These are phyloP conservation scores for Erinaceus europaeus DNA, from an alignment of 2,113 vertebrate genomes.

Conservation along the genomic window DNA sequence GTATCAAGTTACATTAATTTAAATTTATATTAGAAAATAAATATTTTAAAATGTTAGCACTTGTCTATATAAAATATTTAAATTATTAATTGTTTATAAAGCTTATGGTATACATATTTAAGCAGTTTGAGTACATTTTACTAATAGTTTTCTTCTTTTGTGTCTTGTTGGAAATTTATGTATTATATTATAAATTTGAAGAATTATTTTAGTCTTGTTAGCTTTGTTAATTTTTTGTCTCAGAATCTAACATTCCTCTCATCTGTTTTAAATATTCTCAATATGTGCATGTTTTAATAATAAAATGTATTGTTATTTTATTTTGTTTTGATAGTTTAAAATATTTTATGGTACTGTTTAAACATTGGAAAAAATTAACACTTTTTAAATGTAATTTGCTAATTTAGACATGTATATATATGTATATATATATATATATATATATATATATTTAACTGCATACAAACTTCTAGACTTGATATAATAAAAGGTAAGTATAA, in stretches of 20 bases:
- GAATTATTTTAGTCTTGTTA: background rate
- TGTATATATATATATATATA: no score
- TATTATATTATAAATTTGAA: background rate
- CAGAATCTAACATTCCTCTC: background rate
- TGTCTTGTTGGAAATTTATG: background rate
- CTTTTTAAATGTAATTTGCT: no score
- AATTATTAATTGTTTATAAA: background rate
- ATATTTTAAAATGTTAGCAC: background rate
- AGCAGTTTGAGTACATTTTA: background rate
- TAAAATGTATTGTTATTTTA: background rate
- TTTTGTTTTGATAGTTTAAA: background rate
- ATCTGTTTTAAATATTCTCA: background rate
- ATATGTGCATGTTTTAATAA: background rate
- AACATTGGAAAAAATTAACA: no score
- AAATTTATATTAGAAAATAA: background rate
- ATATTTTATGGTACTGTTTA: no score
- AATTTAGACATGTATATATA: no score
- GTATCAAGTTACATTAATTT: background rate
- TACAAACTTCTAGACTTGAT: no score
- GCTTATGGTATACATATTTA: background rate
- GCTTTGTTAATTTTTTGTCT: background rate
- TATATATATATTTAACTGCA: no score
- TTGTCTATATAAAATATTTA: background rate
- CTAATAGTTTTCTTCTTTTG: background rate
- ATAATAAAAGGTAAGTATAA: no score